Base-by-base conservation (phyloP, 2,113 vertebrate genomes). In the Grallaria varia region DNA sequence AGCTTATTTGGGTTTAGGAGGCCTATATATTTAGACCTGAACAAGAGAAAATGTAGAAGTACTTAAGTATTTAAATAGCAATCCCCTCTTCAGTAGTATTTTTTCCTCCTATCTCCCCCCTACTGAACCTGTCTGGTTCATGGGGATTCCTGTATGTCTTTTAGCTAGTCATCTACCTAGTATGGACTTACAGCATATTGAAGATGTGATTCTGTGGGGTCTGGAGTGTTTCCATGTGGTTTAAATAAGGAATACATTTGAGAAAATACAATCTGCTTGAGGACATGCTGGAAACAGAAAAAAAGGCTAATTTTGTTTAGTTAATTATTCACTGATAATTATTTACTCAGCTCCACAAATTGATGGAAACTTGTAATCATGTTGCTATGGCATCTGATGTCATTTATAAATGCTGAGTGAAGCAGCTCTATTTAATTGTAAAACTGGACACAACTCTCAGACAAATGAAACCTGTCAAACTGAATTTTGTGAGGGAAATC, bases 271-370 rank as follows among this genome's bases (percentile, higher is more conserved):
- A 93, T 96, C 95, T 97, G 93, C 85, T 96, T 88, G 72, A 90
- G 95, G 95, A 93, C 79, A 86, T 86, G 76, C 76, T 95, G 80
- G 88, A 94, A 97, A 90, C 93, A 90, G 95, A 93, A 95, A 96
- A 94, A 95, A 92, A 92, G 95, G 72, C 92, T 94, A 94, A 96
- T 97, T 96, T 92, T 96, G 88, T 96, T 95, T 95, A 78, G 95
- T 84, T 94, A 96, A 96, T 96, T 97, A 96, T 97, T 97, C 95
- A 93, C 95, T 90, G 92, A 94, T 95, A 95, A 95, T 97, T 94
- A 97, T 96, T 96, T 96, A 96, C 93, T 96, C 88, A 84, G 95
- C 88, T 96, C 79, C 77, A 71, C 88, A 96, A 96, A 95, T 93
- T 96, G 95, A 96, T 95, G 88, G 88, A 97, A 97, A 90, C 85